A percentile compares a stretch with the other conserved stretches of the same genome.
phyloP scores from a whole-genome alignment of 2,888 invertebrate species.

The Thereva unica region DNA sequence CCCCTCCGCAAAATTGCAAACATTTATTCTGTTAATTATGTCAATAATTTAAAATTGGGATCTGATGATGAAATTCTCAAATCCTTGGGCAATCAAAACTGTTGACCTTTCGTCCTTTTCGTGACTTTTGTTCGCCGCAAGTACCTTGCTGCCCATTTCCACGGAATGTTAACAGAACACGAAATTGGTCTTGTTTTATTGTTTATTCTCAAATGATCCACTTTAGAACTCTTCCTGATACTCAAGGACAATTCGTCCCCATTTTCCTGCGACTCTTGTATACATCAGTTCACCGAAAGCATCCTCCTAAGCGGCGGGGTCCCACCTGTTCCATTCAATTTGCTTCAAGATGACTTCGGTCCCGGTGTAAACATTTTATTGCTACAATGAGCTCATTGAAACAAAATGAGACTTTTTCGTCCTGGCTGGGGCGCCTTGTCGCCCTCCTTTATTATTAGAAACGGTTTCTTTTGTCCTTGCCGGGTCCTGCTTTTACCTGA shows the following conservation, averaged over 20 bases:
- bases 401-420: conserved; percentile 26
- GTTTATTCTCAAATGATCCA: conserved; percentile 32
- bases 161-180: conserved; percentile 13
- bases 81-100: conserved; percentile 20
- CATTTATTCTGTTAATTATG: too few relatives aligned
- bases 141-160: conserved; percentile 21
- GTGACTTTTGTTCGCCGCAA: conserved; percentile 8
- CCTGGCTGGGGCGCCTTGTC: not conserved
- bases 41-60: too few relatives aligned
- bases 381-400: conserved; percentile 31
- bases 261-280: conserved; percentile 10
- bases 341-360: conserved; percentile 31
- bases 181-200: conserved; percentile 17
- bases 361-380: conserved; percentile 39
- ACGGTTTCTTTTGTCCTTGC: not conserved
- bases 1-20: not conserved
- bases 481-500: conserved; percentile 8
- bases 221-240: conserved; percentile 13
- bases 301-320: conserved; percentile 19
- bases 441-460: conserved; percentile 13
- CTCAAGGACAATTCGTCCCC: conserved; percentile 24
- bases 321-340: conserved; percentile 35
- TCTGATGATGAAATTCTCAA: conserved; percentile 3
- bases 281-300: conserved; percentile 15
- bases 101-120: conserved; percentile 17